These are phyloP conservation scores for Pseudonaja textilis DNA, from an alignment of 2,113 vertebrate genomes.

Conservation along the genomic window DNA sequence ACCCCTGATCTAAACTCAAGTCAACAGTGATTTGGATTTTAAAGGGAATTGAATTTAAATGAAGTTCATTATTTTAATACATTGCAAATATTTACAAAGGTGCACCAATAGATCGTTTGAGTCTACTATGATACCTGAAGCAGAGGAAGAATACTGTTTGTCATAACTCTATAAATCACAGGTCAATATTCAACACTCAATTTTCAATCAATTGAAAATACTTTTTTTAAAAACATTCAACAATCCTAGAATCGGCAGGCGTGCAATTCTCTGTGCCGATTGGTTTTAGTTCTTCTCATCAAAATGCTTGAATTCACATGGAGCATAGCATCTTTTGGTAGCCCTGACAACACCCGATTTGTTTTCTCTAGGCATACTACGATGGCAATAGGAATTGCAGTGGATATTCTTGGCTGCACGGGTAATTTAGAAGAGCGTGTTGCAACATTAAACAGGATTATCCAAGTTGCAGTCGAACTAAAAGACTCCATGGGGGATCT, in stretches of 20 bases:
- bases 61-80: background rate
- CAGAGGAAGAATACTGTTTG: background rate
- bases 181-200: too few species aligned
- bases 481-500: constrained; percentile 91
- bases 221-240: background rate
- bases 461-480: constrained; percentile 89
- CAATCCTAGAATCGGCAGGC: background rate
- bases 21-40: background rate
- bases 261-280: background rate
- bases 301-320: background rate
- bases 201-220: background rate
- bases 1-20: background rate
- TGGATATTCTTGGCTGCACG: constrained; percentile 94
- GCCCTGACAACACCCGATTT: background rate
- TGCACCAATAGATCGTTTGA: background rate
- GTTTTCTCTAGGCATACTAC: constrained; percentile 82
- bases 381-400: constrained; percentile 92
- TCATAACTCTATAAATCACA: background rate
- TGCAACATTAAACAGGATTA: constrained; percentile 87
- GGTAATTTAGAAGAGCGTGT: constrained; percentile 86
- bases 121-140: background rate
- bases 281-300: background rate
- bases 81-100: background rate
- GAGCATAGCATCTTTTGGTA: background rate
- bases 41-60: background rate